These are phyloP conservation scores for Loris lydekkerianus DNA, from an alignment of 2,797 vertebrate species.

Conservation along the genomic window DNA sequence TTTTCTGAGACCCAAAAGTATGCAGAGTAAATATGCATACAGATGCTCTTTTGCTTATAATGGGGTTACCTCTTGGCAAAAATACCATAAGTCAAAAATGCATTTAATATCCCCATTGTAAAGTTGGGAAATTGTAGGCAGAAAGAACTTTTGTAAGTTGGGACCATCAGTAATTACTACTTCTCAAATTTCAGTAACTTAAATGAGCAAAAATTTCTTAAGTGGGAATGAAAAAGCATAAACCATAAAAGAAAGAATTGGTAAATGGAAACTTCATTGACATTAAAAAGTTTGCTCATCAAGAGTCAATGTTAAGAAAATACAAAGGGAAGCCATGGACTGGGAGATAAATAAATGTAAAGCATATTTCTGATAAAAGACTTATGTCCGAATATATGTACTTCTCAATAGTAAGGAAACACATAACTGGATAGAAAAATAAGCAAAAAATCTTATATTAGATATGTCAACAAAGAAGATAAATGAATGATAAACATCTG, in stretches of 20 bases:
- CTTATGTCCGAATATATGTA: background rate
- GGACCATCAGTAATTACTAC: background rate
- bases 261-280: background rate
- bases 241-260: background rate
- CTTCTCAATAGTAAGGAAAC: background rate
- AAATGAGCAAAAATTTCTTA: conserved; percentile 18
- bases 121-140: background rate
- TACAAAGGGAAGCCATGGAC: background rate
- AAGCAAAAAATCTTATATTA: conserved; percentile 2
- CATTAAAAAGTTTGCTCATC: background rate
- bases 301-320: conserved; percentile 16
- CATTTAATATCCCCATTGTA: background rate
- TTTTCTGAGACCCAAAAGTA: background rate
- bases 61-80: background rate
- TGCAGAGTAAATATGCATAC: background rate
- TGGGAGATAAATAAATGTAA: background rate
- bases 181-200: background rate
- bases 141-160: too few relatives aligned
- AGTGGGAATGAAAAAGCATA: background rate
- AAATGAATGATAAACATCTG: background rate
- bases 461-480: background rate
- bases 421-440: background rate
- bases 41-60: background rate
- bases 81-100: background rate
- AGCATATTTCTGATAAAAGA: background rate